Evolutionary conservation across 2,797 vertebrate species (phyloP), one percentile per base, ranked within the genome.

Genomic region (Mus spretus): DNA sequence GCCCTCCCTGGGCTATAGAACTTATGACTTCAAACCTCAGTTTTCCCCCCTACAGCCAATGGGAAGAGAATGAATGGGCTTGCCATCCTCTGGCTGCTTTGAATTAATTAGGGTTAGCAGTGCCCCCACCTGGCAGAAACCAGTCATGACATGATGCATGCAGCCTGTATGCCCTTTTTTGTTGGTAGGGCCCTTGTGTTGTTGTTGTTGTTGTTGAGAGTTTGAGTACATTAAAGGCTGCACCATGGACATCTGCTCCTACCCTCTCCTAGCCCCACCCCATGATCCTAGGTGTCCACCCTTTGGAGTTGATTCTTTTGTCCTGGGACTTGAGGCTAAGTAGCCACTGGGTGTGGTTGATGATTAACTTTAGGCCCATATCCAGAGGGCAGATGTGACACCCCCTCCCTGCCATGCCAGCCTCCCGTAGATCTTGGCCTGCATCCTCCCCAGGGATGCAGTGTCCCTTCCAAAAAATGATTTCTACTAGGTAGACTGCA

Each of bases 171-270:
- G 65, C 7, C 8, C 28, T 11, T 11, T 11, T 37, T 0, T 6
- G 15, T 31, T 70, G 47, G 63, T 77, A 40, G 80, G 53, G 28
- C 53, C 44, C 1, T 57, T 55, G 8, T 47, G 50, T n/a, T 34
- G 65, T n/a, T 67, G 65, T 15, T 67, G 11, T 31, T 31, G 44
- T 44, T 44, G 44, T 44, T 44, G 28, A 85, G 72, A 83, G 44
- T 34, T 63, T 55, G 63, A 91, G 53, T 28, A 34, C 50, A 3
- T 13, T 57, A 15, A 53, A 2, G 61, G 34, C 77, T 14, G 26
- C 24, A 37, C 37, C 37, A 0, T 0, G 15, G 7, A 20, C 31
- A 83, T 10, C 14, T n/a, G 19, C 3, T n/a, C 63, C 50, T 7
- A 14, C 63, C 26, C 3, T 57, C 40, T 74, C 31, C 83, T 14